Base-by-base conservation (phyloP, 1,140 invertebrate species). In the Nebria ingens region DNA sequence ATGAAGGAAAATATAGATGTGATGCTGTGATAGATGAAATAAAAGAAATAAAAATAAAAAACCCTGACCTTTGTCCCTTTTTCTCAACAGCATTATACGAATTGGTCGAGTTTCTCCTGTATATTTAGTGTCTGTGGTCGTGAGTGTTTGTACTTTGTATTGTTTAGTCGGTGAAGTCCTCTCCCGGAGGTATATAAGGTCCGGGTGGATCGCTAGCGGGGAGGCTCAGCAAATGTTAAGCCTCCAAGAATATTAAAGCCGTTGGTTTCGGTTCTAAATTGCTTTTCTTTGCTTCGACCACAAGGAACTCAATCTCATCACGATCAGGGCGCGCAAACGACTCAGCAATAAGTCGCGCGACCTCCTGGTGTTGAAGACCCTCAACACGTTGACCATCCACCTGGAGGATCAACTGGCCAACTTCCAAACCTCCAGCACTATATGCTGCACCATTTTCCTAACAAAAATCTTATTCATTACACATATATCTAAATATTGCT, bases 381-480 rank as follows among this genome's bases (percentile, higher is more conserved):
- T 92, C 86, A 22, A 96, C 85, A 62, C 86, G 82, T 58, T 85
- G 83, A 15, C 91, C 91, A 68, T 97, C 91, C 55, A 97, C 92
- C 69, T 93, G 89, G 53, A 97, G 74, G 62, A 98, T 93, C 49
- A 96, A 76, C 70, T 97, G 93, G 53, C 93, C 93, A 53, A 95
- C 90, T 72, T 93, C 88, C 50, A 97, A 73, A 50, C 90, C 90
- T 23, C 91, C 91, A 29, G 91, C 91, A 65, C 91, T 87, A 69
- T 84, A 92, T 45, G 93, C 93, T 59, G 93, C 91, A 58, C 94
- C 94, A 68, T 92, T 89, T 73, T 93, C 89, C 90, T 96, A n/a
- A 34, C 25, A 34, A 6, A 34, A n/a, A 34, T 34, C 25, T n/a
- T n/a, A n/a, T n/a, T n/a, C n/a, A n/a, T n/a, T n/a, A n/a, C n/a